Evolutionary conservation across 2,888 invertebrate species (phyloP).

Genomic region (Ephialtes manifestator): DNA sequence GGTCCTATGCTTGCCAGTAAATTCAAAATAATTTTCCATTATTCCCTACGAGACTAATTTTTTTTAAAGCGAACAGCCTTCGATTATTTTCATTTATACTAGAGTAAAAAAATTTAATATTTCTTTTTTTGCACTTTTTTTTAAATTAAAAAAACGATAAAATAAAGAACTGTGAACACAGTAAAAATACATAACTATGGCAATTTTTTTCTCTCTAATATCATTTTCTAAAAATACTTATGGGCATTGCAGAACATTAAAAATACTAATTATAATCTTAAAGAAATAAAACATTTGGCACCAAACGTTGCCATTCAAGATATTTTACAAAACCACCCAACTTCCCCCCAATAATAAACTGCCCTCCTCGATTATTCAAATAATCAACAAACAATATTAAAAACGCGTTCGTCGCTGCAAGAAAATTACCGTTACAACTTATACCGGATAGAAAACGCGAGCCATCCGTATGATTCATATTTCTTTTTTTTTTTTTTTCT

Average conservation of each 20-base stretch:
- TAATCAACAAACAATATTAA: constrained; percentile 1
- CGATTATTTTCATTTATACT: too few species aligned
- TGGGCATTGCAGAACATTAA: not conserved
- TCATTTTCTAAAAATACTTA: too few species aligned
- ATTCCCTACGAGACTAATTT: too few species aligned
- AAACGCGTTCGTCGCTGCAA: constrained; percentile 21
- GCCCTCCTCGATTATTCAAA: not conserved
- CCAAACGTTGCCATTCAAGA: not conserved
- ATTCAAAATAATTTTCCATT: too few species aligned
- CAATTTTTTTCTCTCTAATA: too few species aligned
- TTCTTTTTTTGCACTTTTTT: too few species aligned
- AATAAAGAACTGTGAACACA: too few species aligned
- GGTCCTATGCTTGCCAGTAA: too few species aligned
- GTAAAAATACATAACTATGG: too few species aligned
- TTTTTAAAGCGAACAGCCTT: too few species aligned
- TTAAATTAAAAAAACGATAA: too few species aligned
- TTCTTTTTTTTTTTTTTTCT: constrained; percentile 16
- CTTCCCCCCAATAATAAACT: not conserved
- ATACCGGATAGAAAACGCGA: constrained; percentile 64
- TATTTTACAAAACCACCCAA: not conserved
- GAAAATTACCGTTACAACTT: constrained; percentile 9
- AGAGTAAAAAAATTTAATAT: too few species aligned
- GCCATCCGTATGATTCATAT: constrained; percentile 57
- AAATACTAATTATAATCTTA: not conserved
- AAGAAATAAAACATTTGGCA: not conserved